Evolutionary conservation across 1,140 invertebrate genomes (phyloP).

Genomic region (Heliconius hewitsoni): DNA sequence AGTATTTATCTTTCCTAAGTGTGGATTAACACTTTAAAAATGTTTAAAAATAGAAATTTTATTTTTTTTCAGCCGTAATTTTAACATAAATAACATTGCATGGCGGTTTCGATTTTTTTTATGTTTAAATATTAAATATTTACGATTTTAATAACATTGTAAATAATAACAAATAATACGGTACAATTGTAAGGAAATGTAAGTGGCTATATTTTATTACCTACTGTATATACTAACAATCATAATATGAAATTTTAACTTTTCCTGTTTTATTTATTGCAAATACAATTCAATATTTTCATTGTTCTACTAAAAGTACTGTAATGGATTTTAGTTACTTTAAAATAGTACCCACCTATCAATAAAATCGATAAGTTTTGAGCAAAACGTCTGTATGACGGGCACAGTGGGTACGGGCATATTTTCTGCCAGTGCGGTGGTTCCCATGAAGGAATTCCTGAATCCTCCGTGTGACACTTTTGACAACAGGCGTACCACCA

Average conservation of each 20-base stretch:
- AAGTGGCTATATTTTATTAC: not conserved
- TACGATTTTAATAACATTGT: too few relatives aligned
- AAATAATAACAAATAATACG: too few relatives aligned
- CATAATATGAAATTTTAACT: too few relatives aligned
- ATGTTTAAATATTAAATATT: too few relatives aligned
- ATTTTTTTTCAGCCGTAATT: not conserved
- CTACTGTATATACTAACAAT: not conserved
- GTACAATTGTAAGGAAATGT: too few relatives aligned
- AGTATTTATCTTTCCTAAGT: too few relatives aligned
- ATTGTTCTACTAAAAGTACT: too few relatives aligned
- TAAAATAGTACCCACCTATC: slow-evolving; percentile 73
- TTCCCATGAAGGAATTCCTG: slow-evolving; percentile 87
- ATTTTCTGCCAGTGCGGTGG: slow-evolving; percentile 87
- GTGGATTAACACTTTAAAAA: too few relatives aligned
- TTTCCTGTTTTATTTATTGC: too few relatives aligned
- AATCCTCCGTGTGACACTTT: slow-evolving; percentile 86
- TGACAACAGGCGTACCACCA: slow-evolving; percentile 88
- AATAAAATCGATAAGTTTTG: slow-evolving; percentile 85
- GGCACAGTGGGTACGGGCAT: slow-evolving; percentile 91
- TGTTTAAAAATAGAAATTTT: too few relatives aligned
- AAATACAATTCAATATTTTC: too few relatives aligned
- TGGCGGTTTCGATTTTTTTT: not conserved
- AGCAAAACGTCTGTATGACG: slow-evolving; percentile 89
- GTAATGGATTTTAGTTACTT: not conserved
- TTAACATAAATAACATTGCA: not conserved